Evolutionary conservation across 2,888 invertebrate genomes (phyloP), one percentile per base, ranked within the genome.

Genomic region (Orchesellides sinensis): DNA sequence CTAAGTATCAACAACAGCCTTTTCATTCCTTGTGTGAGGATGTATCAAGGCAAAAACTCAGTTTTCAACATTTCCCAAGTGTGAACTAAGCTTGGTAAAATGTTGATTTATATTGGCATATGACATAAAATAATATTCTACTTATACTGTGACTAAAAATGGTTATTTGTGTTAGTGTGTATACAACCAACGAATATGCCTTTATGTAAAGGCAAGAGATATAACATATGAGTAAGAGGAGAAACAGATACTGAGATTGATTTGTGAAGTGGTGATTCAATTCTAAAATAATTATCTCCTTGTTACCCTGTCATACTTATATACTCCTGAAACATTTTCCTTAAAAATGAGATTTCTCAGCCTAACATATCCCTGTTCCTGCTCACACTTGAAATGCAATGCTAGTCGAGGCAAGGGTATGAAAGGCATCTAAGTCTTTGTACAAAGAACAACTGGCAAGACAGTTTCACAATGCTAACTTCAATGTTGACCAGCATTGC

Each of bases 401-500:
- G 32, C 14, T 5, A 17, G n/a, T n/a, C n/a, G n/a, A n/a, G n/a
- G n/a, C n/a, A n/a, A n/a, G 45, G 14, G 14, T 45, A 12, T 14
- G 68, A 45, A 25, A 25, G 68, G 29, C 27, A 68, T 8, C 17
- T 68, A 82, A 82, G 75, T 75, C 82, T 82, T 82, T 75, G 82
- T 82, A 75, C 82, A 82, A 72, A 82, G 75, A 82, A 75, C 82
- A 75, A 74, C 70, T 69, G 61, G 61, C 61, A 56, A 72, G 47
- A 32, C 45, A 74, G 61, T 40, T 8, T 27, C 19, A 61, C 66
- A 73, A 66, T n/a, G 12, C 29, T 12, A 6, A n/a, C n/a, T 29
- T 73, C 25, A 81, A 17, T 81, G 74, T 21, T 81, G 69, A 63
- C 81, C 81, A 19, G 81, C 63, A 61, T 74, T 80, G 29, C 73